Evolutionary conservation across 2,888 invertebrate species (phyloP), one percentile per base, ranked within the genome.

Genomic region (Craniophora ligustri): DNA sequence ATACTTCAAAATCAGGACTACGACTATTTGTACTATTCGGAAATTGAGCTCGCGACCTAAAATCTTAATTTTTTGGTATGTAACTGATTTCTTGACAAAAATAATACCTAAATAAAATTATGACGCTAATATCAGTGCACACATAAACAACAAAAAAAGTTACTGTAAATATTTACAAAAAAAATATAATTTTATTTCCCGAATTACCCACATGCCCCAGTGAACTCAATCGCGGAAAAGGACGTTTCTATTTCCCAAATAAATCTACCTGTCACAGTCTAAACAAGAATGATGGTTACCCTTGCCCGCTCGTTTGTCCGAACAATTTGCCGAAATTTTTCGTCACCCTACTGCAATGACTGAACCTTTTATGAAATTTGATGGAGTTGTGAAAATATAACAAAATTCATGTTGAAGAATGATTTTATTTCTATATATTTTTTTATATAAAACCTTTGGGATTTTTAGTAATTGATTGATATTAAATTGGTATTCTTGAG

Each of bases 261-360:
- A 59, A 66, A 66, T 60, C 69, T 67, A 73, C 70, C 63, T 77
- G 73, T 73, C 76, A 58, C 31, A 31, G 41, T 40, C 54, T 72
- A 72, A 77, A 78, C 48, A 75, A 73, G 72, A 78, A 66, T 70
- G 71, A 75, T 78, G 63, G 60, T 67, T 34, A 64, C 73, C 75
- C 61, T 62, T 50, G 39, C 50, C 44, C 45, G 46, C 64, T 61
- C 53, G 64, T 66, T 71, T 75, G 59, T 74, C 65, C 54, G 23
- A 39, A 14, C 51, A 63, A 67, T 72, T 70, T 72, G 36, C 66
- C 54, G 54, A 40, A 42, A 51, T 21, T 48, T 58, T 61, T 47
- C 18, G 69, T 38, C 45, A 48, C 62, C 50, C 50, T 54, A 56
- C 36, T 62, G 57, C 61, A 53, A 5, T 15, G 10, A 21, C 32